phyloP scores from a whole-genome alignment of 2,797 vertebrate genomes.

The Acipenser transmontanus region DNA sequence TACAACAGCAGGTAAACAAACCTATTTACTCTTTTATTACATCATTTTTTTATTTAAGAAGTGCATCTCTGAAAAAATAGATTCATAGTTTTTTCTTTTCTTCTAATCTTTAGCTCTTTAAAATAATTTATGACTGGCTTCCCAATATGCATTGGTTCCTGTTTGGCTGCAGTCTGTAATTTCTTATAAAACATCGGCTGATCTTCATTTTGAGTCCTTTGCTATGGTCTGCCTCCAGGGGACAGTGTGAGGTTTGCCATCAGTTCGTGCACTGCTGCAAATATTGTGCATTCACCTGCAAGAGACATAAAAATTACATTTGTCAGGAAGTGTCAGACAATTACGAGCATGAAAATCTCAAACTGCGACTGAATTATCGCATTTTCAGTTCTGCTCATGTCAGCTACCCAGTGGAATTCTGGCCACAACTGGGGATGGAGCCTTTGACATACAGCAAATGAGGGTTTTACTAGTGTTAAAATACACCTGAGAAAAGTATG shows the following conservation, averaged over 20 bases:
- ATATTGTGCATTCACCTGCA: constrained; percentile 98
- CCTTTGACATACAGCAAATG: no score
- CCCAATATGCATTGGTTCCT: neutral
- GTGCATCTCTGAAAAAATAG: constrained; percentile 80
- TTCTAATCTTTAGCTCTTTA: constrained; percentile 56
- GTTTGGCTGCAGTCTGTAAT: constrained; percentile 21
- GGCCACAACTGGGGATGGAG: no score
- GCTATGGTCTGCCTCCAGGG: constrained; percentile 81
- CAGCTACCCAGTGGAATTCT: no score
- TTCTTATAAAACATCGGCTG: constrained; percentile 30
- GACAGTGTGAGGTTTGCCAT: constrained; percentile 92
- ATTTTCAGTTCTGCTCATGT: no score
- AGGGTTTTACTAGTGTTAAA: no score
- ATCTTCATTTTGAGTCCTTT: constrained; percentile 39
- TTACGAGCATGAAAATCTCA: no score
- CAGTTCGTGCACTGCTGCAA: constrained; percentile 94
- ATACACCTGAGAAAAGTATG: no score
- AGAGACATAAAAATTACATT: constrained; percentile 23
- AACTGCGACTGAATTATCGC: no score
- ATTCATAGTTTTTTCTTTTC: constrained; percentile 58
- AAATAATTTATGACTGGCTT: constrained; percentile 40
- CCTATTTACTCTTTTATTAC: constrained; percentile 56
- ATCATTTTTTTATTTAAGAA: constrained; percentile 76
- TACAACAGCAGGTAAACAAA: constrained; percentile 92
- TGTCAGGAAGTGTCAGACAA: no score